Conservation (phyloP, 1,140 invertebrate species). For the Andricus grossulariae region DNA sequence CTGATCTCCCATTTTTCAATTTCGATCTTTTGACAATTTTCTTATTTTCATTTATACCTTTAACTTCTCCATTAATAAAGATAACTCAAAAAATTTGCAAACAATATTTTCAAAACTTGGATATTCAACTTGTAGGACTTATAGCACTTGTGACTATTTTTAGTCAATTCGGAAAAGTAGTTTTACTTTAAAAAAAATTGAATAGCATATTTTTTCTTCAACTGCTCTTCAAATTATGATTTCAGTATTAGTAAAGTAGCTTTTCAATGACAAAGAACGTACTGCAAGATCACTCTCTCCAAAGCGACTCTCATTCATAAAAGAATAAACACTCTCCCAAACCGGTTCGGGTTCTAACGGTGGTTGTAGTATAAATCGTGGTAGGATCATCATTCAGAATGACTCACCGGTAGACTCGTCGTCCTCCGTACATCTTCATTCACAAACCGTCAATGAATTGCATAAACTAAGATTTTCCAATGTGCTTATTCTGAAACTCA, state of each 20-base stretch:
- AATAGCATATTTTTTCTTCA: not conserved
- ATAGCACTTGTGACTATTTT: no score
- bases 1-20: no score
- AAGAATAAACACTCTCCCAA: constrained; percentile 54
- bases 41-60: not conserved
- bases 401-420: constrained; percentile 56
- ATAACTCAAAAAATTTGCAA: not conserved
- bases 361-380: constrained; percentile 50
- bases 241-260: constrained; percentile 56
- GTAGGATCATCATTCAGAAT: constrained; percentile 56
- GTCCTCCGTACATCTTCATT: constrained; percentile 65
- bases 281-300: constrained; percentile 39
- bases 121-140: not conserved
- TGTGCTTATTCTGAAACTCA: not conserved
- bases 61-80: not conserved
- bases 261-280: constrained; percentile 43
- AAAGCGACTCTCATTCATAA: constrained; percentile 64
- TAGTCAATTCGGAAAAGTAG: not conserved
- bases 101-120: not conserved
- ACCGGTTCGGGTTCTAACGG: constrained; percentile 62
- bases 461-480: constrained; percentile 26
- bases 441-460: constrained; percentile 54
- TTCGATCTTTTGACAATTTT: not conserved
- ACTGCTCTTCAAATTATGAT: constrained; percentile 22
- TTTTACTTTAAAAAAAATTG: constrained; percentile 20